Evolutionary conservation across 1,140 invertebrate species (phyloP), one percentile per base, ranked within the genome.

Genomic region (Octopus sinensis): DNA sequence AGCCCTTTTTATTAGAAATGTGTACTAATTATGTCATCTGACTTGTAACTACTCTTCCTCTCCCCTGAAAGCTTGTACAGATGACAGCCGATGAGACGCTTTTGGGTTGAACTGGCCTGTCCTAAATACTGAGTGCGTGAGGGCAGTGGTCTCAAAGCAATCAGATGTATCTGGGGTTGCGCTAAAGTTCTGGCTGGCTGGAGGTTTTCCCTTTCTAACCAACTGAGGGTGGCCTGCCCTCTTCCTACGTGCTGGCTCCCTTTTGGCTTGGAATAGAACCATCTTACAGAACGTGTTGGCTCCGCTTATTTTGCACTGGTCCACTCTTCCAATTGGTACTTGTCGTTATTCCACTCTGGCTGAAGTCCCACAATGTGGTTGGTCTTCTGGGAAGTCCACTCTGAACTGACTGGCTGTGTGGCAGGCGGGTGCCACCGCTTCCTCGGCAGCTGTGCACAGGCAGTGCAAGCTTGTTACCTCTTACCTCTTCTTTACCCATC

Each of bases 11-110:
- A 73, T 73, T 73, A n/a, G 17, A n/a, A 23, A 13, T 73, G 68
- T 73, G 68, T 73, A 73, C 68, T 73, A 73, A 73, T 73, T 73
- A 43, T 73, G 68, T 73, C 68, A 73, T 73, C 68, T 73, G 76
- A 51, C 30, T 17, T 77, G 23, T 76, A 77, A 77, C 76, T 77
- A 51, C 30, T 77, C 76, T 77, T 77, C 30, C 76, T 77, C 76
- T 77, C 76, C 76, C 68, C 76, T 77, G 17, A 77, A 77, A 77
- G 76, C 76, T 77, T 77, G 76, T 53, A 53, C 76, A 77, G 76
- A 77, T 77, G 76, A 77, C 76, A 77, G 68, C 68, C 68, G 76
- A 77, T 77, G 76, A 77, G 76, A 77, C 76, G 30, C 43, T 52
- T 77, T 53, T 52, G 76, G 76, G 76, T 77, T 53, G 68, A 73